Evolutionary conservation across 2,113 vertebrate species (phyloP).

Genomic region (Sander vitreus): DNA sequence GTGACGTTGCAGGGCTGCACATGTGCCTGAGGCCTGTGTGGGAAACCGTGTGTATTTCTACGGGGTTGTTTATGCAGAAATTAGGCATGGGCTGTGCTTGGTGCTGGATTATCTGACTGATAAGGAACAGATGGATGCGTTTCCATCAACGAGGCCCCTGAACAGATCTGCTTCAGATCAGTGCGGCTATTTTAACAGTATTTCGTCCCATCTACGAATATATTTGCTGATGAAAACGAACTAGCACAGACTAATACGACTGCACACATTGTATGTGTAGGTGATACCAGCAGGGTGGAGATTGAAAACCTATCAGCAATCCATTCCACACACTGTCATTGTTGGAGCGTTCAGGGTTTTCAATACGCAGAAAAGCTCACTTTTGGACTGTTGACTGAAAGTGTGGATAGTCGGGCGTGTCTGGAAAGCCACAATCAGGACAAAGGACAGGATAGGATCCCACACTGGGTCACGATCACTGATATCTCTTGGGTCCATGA

Average conservation of each 20-base stretch:
- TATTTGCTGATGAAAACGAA: not conserved
- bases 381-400: not conserved
- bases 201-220: not conserved
- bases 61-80: slow-evolving; percentile 27
- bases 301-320: slow-evolving; percentile 29
- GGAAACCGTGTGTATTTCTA: not conserved
- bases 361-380: slow-evolving; percentile 3
- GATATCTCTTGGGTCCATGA: not conserved
- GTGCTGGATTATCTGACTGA: slow-evolving; percentile 23
- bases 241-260: not conserved
- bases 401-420: slow-evolving; percentile 21
- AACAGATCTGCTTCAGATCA: not conserved
- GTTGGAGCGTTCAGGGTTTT: not conserved
- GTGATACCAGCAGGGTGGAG: slow-evolving; percentile 53
- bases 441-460: slow-evolving; percentile 1
- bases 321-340: slow-evolving; percentile 8
- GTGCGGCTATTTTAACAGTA: not conserved
- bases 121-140: not conserved
- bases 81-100: not conserved
- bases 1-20: slow-evolving; percentile 60
- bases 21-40: slow-evolving; percentile 47
- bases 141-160: not conserved
- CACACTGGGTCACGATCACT: not conserved
- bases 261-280: slow-evolving; percentile 5
- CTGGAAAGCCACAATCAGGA: slow-evolving; percentile 18